Conservation (phyloP, 2,113 vertebrate species). For the Hippoglossus stenolepis region DNA sequence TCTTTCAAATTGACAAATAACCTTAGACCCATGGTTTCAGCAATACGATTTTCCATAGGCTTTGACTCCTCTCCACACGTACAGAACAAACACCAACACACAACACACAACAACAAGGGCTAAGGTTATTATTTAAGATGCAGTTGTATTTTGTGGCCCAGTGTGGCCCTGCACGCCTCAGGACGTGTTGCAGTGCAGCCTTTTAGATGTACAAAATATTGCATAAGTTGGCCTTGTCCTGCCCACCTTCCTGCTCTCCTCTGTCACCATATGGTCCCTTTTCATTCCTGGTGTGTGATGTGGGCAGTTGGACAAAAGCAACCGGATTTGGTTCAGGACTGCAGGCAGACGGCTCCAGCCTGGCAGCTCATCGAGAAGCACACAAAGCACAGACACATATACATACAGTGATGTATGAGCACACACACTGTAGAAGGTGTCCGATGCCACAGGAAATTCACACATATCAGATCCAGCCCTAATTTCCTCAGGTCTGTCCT, state of each 20-base stretch:
- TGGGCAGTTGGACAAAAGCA: neutral
- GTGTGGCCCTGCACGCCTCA: neutral
- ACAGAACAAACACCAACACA: neutral
- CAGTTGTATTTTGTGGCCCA: neutral
- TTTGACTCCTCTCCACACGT: neutral
- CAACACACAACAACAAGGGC: neutral
- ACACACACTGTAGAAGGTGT: neutral
- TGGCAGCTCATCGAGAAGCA: no score
- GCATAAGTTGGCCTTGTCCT: neutral
- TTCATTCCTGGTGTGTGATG: constrained; percentile 9
- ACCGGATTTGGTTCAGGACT: neutral
- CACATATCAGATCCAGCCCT: no score
- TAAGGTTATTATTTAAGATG: neutral
- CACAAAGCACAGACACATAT: no score
- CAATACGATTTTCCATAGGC: neutral
- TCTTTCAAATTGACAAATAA: constrained; percentile 53
- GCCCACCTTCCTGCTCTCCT: constrained; percentile 22
- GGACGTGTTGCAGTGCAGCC: constrained; percentile 6
- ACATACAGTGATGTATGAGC: neutral
- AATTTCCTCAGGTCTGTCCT: no score
- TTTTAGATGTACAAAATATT: constrained; percentile 34
- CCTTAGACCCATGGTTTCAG: constrained; percentile 43
- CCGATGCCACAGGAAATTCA: no score
- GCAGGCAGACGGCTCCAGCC: no score
- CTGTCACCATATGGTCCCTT: constrained; percentile 63